A percentile compares a stretch with the other conserved stretches of the same genome.
phyloP scores from a whole-genome alignment of 2,888 invertebrate species.

The Drosophila prolongata region DNA sequence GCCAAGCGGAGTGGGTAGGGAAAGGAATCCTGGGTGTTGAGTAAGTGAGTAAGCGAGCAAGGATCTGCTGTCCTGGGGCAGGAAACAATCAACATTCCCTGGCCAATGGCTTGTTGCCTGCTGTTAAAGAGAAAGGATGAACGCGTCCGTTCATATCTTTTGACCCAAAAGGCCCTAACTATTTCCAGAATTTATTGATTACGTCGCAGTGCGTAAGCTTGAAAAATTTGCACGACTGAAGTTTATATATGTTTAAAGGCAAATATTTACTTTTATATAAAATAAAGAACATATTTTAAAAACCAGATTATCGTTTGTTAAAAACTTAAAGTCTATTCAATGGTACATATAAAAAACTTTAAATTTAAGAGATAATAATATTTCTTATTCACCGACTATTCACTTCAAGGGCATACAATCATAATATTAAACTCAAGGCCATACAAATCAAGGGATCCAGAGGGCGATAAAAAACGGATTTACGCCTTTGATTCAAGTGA shows the following conservation, averaged over 20 bases:
- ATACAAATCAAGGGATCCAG: neutral
- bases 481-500: slow-evolving; percentile 51
- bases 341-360: neutral
- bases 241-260: neutral
- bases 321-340: neutral
- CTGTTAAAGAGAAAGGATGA: neutral
- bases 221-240: neutral
- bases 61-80: slow-evolving; percentile 7
- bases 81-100: slow-evolving; percentile 40
- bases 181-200: slow-evolving; percentile 38
- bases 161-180: slow-evolving; percentile 3
- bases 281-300: no score
- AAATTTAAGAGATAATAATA: no score
- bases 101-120: slow-evolving; percentile 16
- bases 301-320: no score
- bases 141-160: neutral
- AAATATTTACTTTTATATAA: no score
- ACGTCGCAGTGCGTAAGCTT: slow-evolving; percentile 4
- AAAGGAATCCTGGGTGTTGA: slow-evolving; percentile 7
- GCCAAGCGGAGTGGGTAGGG: slow-evolving; percentile 9
- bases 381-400: no score
- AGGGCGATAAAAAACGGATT: slow-evolving; percentile 36
- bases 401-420: neutral
- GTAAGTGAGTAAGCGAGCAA: slow-evolving; percentile 9
- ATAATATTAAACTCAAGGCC: neutral